Evolutionary conservation across 2,797 vertebrate genomes (phyloP).

Genomic region (Gadopsis marmoratus): DNA sequence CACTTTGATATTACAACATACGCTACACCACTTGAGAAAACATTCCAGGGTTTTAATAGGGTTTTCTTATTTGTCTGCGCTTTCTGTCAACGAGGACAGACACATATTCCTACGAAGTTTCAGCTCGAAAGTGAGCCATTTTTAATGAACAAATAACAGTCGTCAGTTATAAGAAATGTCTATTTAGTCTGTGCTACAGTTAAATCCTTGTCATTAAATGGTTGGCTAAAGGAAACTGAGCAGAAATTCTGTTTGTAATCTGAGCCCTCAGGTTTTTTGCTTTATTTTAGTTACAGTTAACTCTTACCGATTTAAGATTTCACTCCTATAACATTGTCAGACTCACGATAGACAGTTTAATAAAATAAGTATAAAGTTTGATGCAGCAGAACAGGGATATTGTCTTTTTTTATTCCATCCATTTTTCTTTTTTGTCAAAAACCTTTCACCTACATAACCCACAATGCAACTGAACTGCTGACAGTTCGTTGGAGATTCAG

Average conservation of each 20-base stretch:
- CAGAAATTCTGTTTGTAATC: slow-evolving; percentile 47
- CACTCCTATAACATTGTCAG: background rate
- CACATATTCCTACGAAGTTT: slow-evolving; percentile 50
- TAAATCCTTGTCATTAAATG: slow-evolving; percentile 60
- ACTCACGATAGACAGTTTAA: background rate
- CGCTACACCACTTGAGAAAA: slow-evolving; percentile 53
- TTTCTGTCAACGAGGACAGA: slow-evolving; percentile 43
- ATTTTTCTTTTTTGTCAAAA: background rate
- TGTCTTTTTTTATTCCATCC: background rate
- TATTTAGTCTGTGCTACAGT: slow-evolving; percentile 60
- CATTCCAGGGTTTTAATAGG: slow-evolving; percentile 64
- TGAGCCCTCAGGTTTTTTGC: slow-evolving; percentile 6
- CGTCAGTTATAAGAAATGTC: slow-evolving; percentile 54
- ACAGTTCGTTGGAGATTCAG: background rate
- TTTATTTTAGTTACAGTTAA: slow-evolving; percentile 17
- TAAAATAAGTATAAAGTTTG: background rate
- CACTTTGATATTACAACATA: slow-evolving; percentile 50
- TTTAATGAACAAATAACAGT: slow-evolving; percentile 66
- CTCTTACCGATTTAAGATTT: background rate
- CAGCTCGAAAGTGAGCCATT: slow-evolving; percentile 54
- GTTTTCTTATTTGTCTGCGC: slow-evolving; percentile 68
- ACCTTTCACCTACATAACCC: background rate
- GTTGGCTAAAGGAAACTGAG: slow-evolving; percentile 29
- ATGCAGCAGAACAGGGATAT: background rate
- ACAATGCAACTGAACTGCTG: background rate